Conservation (phyloP, 2,113 vertebrate species). For the Bujurquina vittata region DNA sequence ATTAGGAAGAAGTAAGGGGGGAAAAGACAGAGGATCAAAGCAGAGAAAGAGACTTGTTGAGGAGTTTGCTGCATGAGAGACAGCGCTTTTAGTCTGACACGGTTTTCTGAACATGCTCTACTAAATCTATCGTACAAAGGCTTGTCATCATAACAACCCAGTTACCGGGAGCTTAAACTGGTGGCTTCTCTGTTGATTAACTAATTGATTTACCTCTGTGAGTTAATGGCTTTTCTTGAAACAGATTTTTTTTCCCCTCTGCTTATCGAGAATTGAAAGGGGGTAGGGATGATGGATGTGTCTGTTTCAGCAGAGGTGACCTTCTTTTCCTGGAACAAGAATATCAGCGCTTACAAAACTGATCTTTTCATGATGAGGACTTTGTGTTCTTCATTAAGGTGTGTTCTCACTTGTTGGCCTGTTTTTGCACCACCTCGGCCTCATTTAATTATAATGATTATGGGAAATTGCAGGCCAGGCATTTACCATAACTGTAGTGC, state of each 20-base stretch:
- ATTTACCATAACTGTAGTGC: neutral
- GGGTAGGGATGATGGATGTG: neutral
- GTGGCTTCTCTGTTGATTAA: slow-evolving; percentile 25
- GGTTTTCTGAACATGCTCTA: neutral
- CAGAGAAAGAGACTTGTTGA: neutral
- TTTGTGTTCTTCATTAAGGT: slow-evolving; percentile 4
- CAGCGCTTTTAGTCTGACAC: neutral
- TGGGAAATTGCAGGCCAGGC: neutral
- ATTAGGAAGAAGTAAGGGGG: neutral
- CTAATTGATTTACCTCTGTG: slow-evolving; percentile 42
- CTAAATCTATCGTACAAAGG: slow-evolving; percentile 16
- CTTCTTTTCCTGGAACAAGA: slow-evolving; percentile 10
- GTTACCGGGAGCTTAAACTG: slow-evolving; percentile 8
- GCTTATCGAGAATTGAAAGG: neutral
- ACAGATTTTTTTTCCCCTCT: slow-evolving; percentile 16
- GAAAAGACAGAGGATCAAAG: neutral
- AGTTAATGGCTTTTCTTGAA: slow-evolving; percentile 42
- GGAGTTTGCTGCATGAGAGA: neutral
- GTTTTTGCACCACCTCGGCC: neutral
- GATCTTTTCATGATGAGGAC: neutral
- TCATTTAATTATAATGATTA: slow-evolving; percentile 6
- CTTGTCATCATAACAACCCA: neutral
- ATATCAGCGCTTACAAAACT: slow-evolving; percentile 7
- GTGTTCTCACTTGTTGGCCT: neutral
- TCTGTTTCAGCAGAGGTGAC: slow-evolving; percentile 20